phyloP scores from a whole-genome alignment of 1,140 invertebrate genomes.

The Lepeophtheirus salmonis region DNA sequence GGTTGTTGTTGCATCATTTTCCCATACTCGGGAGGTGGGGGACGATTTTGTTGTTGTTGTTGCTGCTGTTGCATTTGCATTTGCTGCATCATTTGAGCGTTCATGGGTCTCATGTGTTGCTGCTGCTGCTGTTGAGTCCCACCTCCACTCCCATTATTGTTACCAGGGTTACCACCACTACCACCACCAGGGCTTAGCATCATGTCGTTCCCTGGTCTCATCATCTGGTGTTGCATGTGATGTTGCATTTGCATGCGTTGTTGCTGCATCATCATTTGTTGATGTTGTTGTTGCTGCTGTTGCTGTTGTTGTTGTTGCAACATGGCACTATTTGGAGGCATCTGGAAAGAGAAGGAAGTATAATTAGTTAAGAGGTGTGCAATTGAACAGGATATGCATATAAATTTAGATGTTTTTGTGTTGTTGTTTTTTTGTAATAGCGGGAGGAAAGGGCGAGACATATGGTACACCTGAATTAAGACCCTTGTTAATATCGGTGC shows the following conservation, averaged over 20 bases:
- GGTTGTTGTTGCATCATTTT: constrained; percentile 10
- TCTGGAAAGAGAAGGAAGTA: constrained; percentile 3
- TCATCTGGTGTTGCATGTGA: constrained; percentile 7
- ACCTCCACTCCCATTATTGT: no score
- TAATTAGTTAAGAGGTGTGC: background rate
- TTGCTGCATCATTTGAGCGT: constrained; percentile 13
- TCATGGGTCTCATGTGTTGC: constrained; percentile 10
- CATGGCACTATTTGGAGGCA: constrained; percentile 3
- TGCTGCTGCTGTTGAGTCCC: no score
- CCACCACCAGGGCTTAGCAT: background rate
- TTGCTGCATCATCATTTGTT: constrained; percentile 12
- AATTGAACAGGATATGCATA: background rate
- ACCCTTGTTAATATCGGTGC: no score
- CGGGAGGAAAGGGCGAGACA: no score
- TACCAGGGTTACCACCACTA: no score
- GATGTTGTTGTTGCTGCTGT: constrained; percentile 10
- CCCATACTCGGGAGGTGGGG: constrained; percentile 17
- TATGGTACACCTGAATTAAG: no score
- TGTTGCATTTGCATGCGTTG: constrained; percentile 6
- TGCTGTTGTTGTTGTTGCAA: no score
- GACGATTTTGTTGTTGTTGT: background rate
- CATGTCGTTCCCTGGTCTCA: background rate
- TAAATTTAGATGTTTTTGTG: no score
- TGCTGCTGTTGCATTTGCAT: constrained; percentile 17
- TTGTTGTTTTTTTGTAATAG: no score